Base-by-base conservation (phyloP, 2,888 invertebrate species). In the Drosophila austrosaltans region DNA sequence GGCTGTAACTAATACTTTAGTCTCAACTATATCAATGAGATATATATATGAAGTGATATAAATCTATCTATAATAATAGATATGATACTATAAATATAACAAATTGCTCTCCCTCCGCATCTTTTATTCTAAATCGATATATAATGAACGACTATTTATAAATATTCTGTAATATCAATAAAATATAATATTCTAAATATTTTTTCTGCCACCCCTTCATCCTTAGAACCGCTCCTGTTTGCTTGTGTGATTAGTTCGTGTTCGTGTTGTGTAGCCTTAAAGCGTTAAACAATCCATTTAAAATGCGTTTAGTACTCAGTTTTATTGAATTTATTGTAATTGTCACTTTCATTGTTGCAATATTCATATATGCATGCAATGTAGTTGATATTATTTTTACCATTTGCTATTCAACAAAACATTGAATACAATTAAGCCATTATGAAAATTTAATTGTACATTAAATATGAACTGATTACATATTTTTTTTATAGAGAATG, bases 391-490 rank as follows among this genome's bases (percentile, higher is more conserved):
- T 48, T 70, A 63, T 65, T 82, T 73, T 80, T 48, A 3, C 22
- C 16, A 12, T 48, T 66, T 66, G 62, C 32, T 44, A 2, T 12
- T 63, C 16, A 16, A 5, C 39, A 64, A 66, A 53, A 69, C 62
- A 72, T 72, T 66, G 64, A 69, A 75, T 72, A 64, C 63, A 74
- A 67, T 58, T 56, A 69, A 73, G 69, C 59, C 60, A 72, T 28
- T 70, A 77, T 79, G 67, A 63, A 61, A 79, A 70, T 68, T 61
- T 79, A 81, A 81, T 78, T 72, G 48, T 66, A 28, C 28, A 36
- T 61, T 66, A 53, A 32, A 16, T 20, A 20, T 48, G 53, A 58
- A 40, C 10, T 30, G 0, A 8, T 32, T n/a, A 30, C 16, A 8
- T 0, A 16, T 16, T 22, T 36, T 10, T 39, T 16, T 10, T 12